Evolutionary conservation across 2,888 invertebrate genomes (phyloP).

Genomic region (Leptothorax acervorum): DNA sequence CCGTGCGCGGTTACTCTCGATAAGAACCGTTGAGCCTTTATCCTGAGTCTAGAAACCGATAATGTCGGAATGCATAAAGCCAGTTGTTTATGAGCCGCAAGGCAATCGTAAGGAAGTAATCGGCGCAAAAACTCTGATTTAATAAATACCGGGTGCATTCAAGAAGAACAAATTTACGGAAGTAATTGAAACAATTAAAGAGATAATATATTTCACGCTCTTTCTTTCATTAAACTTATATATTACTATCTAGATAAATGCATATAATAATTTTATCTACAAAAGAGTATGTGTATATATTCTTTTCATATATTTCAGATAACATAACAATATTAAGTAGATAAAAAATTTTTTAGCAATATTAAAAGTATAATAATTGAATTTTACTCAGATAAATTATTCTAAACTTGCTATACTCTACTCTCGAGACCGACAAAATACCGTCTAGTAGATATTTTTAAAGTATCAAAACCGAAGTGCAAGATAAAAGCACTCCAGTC

Average conservation of each 20-base stretch:
- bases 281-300: neutral
- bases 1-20: conserved; percentile 17
- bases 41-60: conserved; percentile 41
- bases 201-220: neutral
- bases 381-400: neutral
- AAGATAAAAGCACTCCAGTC: conserved; percentile 24
- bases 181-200: neutral
- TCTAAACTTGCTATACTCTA: neutral
- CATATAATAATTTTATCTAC: neutral
- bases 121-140: neutral
- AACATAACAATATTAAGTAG: neutral
- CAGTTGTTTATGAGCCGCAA: conserved; percentile 27
- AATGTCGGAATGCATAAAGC: conserved; percentile 38
- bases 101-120: conserved; percentile 37
- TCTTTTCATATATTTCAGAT: neutral
- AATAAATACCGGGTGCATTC: conserved; percentile 13
- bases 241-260: neutral
- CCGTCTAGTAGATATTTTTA: neutral
- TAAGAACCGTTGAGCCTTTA: conserved; percentile 19
- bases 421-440: neutral
- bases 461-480: conserved; percentile 16
- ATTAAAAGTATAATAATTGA: neutral
- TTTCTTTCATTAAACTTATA: neutral
- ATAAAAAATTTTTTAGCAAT: neutral
- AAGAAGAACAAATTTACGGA: neutral